Percentiles rank a stretch among this genome's conserved stretches.
Conservation (phyloP, 2,113 vertebrate genomes). For the Dolichotis patagonum region DNA sequence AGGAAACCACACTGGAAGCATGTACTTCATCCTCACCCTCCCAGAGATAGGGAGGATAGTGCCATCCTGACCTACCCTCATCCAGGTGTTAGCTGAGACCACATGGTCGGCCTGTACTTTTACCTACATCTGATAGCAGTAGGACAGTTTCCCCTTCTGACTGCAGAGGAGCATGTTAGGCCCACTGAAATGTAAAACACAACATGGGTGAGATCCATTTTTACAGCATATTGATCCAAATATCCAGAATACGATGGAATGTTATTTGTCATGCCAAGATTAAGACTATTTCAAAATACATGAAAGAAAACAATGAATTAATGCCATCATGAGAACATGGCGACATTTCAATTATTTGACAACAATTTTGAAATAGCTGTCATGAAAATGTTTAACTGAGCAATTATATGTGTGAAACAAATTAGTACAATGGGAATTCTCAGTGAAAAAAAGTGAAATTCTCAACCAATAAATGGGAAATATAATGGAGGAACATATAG, state of each 20-base stretch:
- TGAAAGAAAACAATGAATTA: neutral
- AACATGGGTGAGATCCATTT: too few species aligned
- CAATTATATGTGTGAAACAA: neutral
- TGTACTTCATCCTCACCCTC: neutral
- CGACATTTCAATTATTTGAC: neutral
- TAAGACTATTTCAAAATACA: neutral
- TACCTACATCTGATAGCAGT: neutral
- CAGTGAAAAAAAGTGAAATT: neutral
- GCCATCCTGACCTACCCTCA: neutral
- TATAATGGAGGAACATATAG: neutral
- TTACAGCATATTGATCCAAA: too few species aligned
- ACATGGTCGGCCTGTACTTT: neutral
- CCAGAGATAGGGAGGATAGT: neutral
- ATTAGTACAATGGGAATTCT: neutral
- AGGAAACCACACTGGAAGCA: too few species aligned
- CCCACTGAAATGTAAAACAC: neutral
- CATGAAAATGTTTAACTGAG: neutral
- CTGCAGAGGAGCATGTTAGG: neutral
- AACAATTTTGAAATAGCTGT: neutral
- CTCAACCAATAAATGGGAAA: neutral
- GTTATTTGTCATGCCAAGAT: neutral
- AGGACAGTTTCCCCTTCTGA: neutral
- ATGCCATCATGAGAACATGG: neutral
- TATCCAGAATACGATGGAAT: neutral
- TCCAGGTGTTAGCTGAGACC: rapidly evolving